These are phyloP conservation scores for Beroe forskalii DNA, from an alignment of 37 sponge, comb jelly and placozoan genomes.

Conservation along the genomic window DNA sequence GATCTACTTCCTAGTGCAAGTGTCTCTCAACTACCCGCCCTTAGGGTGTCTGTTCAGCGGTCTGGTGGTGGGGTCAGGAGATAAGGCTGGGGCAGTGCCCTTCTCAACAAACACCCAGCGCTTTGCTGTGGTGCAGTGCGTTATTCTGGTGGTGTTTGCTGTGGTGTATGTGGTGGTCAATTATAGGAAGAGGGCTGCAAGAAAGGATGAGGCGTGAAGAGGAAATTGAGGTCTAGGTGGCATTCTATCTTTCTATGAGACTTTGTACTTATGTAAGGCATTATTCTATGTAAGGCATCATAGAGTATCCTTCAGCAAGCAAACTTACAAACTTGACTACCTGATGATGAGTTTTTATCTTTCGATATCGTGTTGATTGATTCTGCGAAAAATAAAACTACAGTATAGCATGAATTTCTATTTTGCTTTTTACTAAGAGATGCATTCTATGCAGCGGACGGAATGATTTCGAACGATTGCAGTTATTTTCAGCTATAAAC, in stretches of 20 bases:
- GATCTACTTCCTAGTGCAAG: conserved; percentile 1
- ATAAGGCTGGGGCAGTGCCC: neutral
- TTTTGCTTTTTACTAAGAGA: too few species aligned
- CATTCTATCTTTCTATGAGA: neutral
- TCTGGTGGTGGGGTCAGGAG: neutral
- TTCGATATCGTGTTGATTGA: too few species aligned
- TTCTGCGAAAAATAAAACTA: too few species aligned
- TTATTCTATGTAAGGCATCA: too few species aligned
- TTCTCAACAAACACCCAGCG: neutral
- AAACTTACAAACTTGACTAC: too few species aligned
- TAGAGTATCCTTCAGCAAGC: too few species aligned
- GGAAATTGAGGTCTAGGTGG: neutral
- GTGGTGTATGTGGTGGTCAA: neutral
- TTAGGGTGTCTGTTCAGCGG: neutral
- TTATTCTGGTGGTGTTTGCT: neutral
- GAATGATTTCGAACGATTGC: too few species aligned
- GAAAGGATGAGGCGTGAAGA: neutral
- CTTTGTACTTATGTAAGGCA: too few species aligned
- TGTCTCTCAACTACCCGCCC: conserved; percentile 8
- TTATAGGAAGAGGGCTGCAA: neutral
- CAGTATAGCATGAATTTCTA: too few species aligned
- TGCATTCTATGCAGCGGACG: too few species aligned
- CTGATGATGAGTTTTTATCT: too few species aligned
- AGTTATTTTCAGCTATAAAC: too few species aligned
- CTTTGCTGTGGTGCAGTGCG: neutral